Conservation (phyloP, 1,140 invertebrate genomes). For the Drosophila insularis region DNA sequence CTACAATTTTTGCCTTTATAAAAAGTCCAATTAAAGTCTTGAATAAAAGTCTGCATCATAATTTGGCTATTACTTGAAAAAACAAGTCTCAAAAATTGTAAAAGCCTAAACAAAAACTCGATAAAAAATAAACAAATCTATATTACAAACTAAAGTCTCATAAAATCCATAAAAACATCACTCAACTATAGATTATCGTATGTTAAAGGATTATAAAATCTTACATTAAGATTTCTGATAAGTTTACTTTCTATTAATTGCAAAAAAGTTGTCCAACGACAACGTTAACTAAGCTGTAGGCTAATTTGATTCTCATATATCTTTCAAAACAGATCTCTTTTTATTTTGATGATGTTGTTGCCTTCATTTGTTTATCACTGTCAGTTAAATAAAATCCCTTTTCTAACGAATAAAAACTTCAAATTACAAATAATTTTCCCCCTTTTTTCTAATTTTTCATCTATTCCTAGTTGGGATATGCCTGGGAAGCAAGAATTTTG, state of each 20-base stretch:
- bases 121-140: no score
- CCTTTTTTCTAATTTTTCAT: background rate
- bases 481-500: conserved; percentile 26
- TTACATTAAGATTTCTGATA: background rate
- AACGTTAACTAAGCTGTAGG: background rate
- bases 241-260: no score
- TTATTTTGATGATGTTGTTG: conserved; percentile 4
- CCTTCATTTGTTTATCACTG: conserved; percentile 32
- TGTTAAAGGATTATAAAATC: no score
- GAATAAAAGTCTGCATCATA: no score
- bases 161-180: background rate
- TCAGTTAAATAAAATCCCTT: conserved; percentile 50
- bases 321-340: conserved; percentile 28
- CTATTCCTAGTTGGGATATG: conserved; percentile 31
- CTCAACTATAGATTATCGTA: background rate
- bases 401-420: conserved; percentile 38
- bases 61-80: no score
- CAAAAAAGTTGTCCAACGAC: background rate
- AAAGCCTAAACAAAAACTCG: no score
- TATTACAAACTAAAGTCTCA: no score
- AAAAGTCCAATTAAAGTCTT: no score
- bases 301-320: conserved; percentile 8
- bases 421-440: conserved; percentile 42
- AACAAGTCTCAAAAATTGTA: no score
- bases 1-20: no score